Base-by-base conservation (phyloP, 2,113 vertebrate species). In the Andinoacara biseriatus region DNA sequence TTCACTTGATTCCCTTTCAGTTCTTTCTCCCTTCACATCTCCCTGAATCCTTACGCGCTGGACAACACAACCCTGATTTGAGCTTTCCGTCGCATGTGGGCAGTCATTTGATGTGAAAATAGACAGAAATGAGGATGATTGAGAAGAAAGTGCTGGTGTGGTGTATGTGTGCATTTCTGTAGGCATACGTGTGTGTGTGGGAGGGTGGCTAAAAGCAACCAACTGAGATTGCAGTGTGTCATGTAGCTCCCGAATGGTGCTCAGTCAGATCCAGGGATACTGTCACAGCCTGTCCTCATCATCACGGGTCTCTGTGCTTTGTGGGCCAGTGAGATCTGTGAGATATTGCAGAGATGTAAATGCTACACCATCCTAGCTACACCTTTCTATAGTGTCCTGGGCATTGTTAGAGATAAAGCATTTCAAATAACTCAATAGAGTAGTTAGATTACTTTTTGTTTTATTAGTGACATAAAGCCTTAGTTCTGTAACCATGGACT, bases 281-380 rank as follows among this genome's bases (percentile, higher is more conserved):
- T 93, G 92, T 93, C 92, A 92, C 88, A 87, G 93, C 84, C 69
- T 31, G 74, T 91, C 63, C 74, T 63, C 80, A 65, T 92, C 90
- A 91, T 38, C 80, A 57, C 24, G 17, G 61, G 54, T 82, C 59
- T 83, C 62, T 43, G 52, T 78, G 74, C 87, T 87, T 84, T 61
- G 86, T 67, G 69, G 83, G 58, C 79, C 59, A 69, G 58, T 1
- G 2, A 49, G 63, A 67, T 67, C 40, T 67, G 40, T 5, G 46
- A 67, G 63, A 67, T 49, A 18, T 49, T 67, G 22, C 63, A 67
- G 3, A 40, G 63, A 90, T 87, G 79, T 83, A 81, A 92, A 91
- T 85, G 77, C 79, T 78, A 80, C 81, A 74, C 20, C 40, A 4
- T 76, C 79, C 57, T 13, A 40, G 14, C 87, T 87, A 85, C 82